Conservation (phyloP, 2,888 invertebrate species). For the Rhorus exstirpatorius region DNA sequence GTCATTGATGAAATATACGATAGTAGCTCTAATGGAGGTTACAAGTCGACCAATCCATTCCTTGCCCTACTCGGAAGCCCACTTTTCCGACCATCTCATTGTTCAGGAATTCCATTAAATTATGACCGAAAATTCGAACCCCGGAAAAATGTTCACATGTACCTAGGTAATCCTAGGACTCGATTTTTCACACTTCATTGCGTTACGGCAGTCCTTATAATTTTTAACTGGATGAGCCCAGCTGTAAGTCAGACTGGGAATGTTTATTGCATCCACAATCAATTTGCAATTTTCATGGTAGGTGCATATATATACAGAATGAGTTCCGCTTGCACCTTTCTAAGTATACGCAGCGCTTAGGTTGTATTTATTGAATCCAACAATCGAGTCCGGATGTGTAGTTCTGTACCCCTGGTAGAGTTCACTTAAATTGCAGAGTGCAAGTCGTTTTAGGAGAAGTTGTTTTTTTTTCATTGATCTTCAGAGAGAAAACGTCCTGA, state of each 20-base stretch:
- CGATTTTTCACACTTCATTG: slow-evolving; percentile 43
- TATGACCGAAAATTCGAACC: neutral
- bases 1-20: slow-evolving; percentile 25
- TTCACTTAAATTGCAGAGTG: slow-evolving; percentile 44
- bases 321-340: slow-evolving; percentile 68
- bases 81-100: slow-evolving; percentile 30
- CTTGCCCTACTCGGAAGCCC: slow-evolving; percentile 33
- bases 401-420: slow-evolving; percentile 10
- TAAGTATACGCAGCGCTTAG: slow-evolving; percentile 66
- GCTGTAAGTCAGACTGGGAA: slow-evolving; percentile 7
- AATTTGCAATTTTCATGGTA: slow-evolving; percentile 65
- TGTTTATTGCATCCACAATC: slow-evolving; percentile 51
- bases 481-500: slow-evolving; percentile 20
- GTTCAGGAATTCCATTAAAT: slow-evolving; percentile 19
- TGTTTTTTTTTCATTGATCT: slow-evolving; percentile 12
- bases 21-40: neutral
- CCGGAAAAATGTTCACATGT: slow-evolving; percentile 64
- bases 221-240: slow-evolving; percentile 9
- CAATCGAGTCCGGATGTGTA: slow-evolving; percentile 16
- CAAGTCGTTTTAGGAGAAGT: slow-evolving; percentile 30
- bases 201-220: slow-evolving; percentile 14
- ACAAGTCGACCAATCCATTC: slow-evolving; percentile 50
- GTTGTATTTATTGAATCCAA: slow-evolving; percentile 59
- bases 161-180: slow-evolving; percentile 23
- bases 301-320: slow-evolving; percentile 68